Evolutionary conservation across 2,113 vertebrate genomes (phyloP).

Genomic region (Neogobius melanostomus): DNA sequence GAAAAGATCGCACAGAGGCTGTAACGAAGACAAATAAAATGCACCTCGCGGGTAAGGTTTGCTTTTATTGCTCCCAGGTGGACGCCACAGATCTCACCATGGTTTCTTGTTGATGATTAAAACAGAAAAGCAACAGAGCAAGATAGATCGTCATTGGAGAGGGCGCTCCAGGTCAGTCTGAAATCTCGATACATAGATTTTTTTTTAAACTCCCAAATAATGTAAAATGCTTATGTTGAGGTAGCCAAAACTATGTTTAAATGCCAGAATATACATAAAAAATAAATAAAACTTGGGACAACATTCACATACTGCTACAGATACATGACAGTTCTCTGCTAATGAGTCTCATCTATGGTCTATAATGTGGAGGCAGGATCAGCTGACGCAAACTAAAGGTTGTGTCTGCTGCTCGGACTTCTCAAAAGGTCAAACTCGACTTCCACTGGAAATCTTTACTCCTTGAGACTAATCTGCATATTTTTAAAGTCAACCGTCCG

Average conservation of each 20-base stretch:
- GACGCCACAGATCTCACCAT: too few species aligned
- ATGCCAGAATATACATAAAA: too few species aligned
- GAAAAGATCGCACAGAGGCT: not conserved
- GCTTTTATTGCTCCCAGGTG: not conserved
- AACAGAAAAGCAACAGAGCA: too few species aligned
- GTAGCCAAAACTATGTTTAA: too few species aligned
- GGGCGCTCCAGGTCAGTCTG: too few species aligned
- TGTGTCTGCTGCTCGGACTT: constrained; percentile 35
- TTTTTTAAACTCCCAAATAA: too few species aligned
- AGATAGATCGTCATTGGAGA: too few species aligned
- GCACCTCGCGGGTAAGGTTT: constrained; percentile 6
- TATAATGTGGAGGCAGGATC: constrained; percentile 9
- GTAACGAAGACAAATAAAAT: constrained; percentile 42
- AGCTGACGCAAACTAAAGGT: constrained; percentile 39
- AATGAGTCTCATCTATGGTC: constrained; percentile 24
- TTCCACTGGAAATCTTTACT: constrained; percentile 3
- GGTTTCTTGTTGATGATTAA: too few species aligned
- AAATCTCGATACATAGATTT: too few species aligned
- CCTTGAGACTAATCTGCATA: constrained; percentile 9
- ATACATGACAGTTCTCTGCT: constrained; percentile 29
- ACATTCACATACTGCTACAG: too few species aligned
- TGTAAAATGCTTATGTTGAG: too few species aligned
- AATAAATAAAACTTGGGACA: too few species aligned
- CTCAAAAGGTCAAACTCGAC: constrained; percentile 43
- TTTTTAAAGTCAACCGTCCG: not conserved